These are phyloP conservation scores for Argyresthia goedartella DNA, from an alignment of 2,888 invertebrate genomes.

Conservation along the genomic window DNA sequence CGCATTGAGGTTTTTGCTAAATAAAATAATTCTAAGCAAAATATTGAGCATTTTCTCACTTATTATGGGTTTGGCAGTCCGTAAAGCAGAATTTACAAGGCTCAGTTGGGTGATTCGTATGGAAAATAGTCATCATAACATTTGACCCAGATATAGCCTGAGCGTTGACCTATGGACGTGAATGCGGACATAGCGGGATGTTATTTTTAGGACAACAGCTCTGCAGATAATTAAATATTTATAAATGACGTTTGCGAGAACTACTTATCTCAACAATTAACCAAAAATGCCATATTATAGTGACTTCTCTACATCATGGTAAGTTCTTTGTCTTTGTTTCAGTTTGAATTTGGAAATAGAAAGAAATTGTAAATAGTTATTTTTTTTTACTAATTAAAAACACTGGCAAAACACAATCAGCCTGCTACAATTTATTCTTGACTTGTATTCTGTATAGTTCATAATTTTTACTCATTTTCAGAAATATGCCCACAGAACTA, in stretches of 20 bases:
- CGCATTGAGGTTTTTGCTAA: conserved; percentile 38
- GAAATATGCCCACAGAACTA: not conserved
- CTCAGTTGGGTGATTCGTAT: conserved; percentile 20
- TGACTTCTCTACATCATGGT: conserved; percentile 24
- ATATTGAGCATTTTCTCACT: conserved; percentile 16
- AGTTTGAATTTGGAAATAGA: conserved; percentile 22
- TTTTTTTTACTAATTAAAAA: not conserved
- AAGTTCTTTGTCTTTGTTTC: conserved; percentile 39
- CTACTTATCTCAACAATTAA: conserved; percentile 19
- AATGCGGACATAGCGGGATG: conserved; percentile 57
- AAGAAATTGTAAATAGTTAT: not conserved
- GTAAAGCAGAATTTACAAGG: conserved; percentile 8
- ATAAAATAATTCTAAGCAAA: conserved; percentile 27
- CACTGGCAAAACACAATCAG: not conserved
- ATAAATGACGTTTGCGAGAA: conserved; percentile 43
- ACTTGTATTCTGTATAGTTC: not conserved
- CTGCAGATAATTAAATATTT: conserved; percentile 68
- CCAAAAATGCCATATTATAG: conserved; percentile 25
- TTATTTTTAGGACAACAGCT: conserved; percentile 65
- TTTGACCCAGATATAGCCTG: conserved; percentile 64
- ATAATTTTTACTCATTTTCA: not conserved
- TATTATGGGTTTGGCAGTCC: conserved; percentile 19
- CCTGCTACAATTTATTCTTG: conserved; percentile 2
- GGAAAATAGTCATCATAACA: conserved; percentile 41
- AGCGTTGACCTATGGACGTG: conserved; percentile 65